Percentiles rank a stretch among this genome's conserved stretches.
phyloP scores from a whole-genome alignment of 2,888 invertebrate genomes.

The Steinernema hermaphroditum region DNA sequence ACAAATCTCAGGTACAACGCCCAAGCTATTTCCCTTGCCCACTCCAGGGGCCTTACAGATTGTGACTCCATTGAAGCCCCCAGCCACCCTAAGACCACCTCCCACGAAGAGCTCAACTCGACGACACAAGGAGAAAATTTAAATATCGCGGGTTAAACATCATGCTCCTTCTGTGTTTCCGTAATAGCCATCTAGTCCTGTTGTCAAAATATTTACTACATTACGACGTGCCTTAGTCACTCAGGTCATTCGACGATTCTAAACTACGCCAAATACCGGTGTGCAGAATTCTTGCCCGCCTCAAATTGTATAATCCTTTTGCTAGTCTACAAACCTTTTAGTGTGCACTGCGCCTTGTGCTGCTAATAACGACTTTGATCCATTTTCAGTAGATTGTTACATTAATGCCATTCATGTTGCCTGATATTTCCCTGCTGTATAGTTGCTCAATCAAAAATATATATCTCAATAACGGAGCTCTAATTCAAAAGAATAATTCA shows the following conservation, averaged over 20 bases:
- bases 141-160: background rate
- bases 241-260: conserved; percentile 10
- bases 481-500: too few relatives aligned
- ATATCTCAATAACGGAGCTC: too few relatives aligned
- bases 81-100: background rate
- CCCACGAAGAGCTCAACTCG: background rate
- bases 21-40: background rate
- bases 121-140: conserved; percentile 6
- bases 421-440: conserved; percentile 4
- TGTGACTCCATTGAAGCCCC: too few relatives aligned
- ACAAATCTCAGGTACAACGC: background rate
- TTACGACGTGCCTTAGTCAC: background rate
- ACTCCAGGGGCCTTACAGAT: background rate
- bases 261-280: background rate
- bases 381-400: too few relatives aligned
- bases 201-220: background rate
- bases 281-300: background rate
- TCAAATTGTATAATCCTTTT: conserved; percentile 2
- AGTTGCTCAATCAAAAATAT: conserved; percentile 23
- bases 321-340: background rate
- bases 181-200: conserved; percentile 23
- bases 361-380: too few relatives aligned
- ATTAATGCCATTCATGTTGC: too few relatives aligned
- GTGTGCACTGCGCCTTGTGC: too few relatives aligned
- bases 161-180: background rate